Evolutionary conservation across 2,113 vertebrate genomes (phyloP), one percentile per base, ranked within the genome.

Genomic region (Tyrannus savana): DNA sequence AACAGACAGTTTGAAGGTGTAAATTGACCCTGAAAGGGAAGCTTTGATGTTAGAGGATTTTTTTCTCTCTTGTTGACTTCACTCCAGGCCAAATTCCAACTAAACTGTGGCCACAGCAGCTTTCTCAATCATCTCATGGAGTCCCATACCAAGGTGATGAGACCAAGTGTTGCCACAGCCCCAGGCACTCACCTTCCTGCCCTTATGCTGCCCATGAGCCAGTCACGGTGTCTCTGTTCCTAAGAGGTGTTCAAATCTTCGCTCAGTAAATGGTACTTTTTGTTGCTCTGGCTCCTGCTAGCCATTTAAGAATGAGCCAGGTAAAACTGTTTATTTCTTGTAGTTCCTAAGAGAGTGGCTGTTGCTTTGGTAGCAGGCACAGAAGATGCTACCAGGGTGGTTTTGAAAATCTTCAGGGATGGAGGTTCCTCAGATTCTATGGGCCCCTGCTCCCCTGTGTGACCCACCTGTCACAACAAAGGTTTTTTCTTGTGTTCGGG

Each of bases 21-120:
- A 95, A 96, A 97, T 73, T 94, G 92, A 96, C 81, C 42, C 87
- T 84, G 76, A 93, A 81, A 95, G 64, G 35, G 91, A 93, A 94
- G 89, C 89, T 96, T 96, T 96, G 95, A 95, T 95, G 90, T 95
- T 83, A 69, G 35, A 49, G 9, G 19, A 6, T 77, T 91, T 93
- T 44, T 89, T 93, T 91, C 42, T 81, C 78, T 92, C 76, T 74
- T 89, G 60, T 82, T 88, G 62, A 86, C 80, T 94, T 93, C 53
- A 89, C 76, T 93, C 42, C 59, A 27, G 90, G 91, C 90, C 90
- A 95, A 95, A 95, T 96, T 95, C 90, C 95, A 94, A 10, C 59
- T 69, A 18, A 87, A 87, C 91, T 41, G 42, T 84, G 81, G 28
- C 52, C 81, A 39, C 39, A 79, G 81, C 73, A 64, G 64, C 77